Conservation (phyloP, 2,113 vertebrate genomes). For the Thunnus maccoyii region DNA sequence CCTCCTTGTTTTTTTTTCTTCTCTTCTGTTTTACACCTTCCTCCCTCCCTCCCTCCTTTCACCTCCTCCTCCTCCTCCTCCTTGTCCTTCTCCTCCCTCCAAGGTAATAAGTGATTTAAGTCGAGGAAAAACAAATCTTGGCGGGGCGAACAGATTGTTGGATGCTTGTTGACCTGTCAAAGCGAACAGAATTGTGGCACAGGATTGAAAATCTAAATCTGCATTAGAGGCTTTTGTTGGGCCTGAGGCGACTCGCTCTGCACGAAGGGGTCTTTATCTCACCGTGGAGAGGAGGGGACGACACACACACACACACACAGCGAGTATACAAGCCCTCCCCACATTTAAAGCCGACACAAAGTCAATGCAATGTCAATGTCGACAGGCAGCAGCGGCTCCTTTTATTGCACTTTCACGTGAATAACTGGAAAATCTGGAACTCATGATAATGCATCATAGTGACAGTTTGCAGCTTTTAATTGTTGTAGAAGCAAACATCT, state of each 20-base stretch:
- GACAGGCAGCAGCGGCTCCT: too few species aligned
- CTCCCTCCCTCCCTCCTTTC: slow-evolving; percentile 9
- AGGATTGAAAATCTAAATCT: slow-evolving; percentile 85
- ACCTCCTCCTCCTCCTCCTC: slow-evolving; percentile 27
- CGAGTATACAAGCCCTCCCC: slow-evolving; percentile 8
- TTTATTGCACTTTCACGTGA: too few species aligned
- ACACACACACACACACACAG: slow-evolving; percentile 35
- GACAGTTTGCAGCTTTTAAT: too few species aligned
- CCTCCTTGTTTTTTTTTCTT: neutral
- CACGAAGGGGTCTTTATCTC: slow-evolving; percentile 77
- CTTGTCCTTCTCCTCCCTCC: slow-evolving; percentile 14
- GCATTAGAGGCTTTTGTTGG: slow-evolving; percentile 83
- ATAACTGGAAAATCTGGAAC: too few species aligned
- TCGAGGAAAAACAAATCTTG: slow-evolving; percentile 64
- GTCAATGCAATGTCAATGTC: too few species aligned
- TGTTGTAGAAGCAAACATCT: too few species aligned
- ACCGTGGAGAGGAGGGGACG: slow-evolving; percentile 24
- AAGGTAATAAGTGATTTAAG: slow-evolving; percentile 61
- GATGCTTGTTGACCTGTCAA: slow-evolving; percentile 80
- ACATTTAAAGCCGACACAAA: slow-evolving; percentile 24
- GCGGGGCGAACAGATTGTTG: slow-evolving; percentile 78
- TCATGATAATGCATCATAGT: too few species aligned
- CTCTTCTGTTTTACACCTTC: neutral
- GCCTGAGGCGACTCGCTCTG: slow-evolving; percentile 67
- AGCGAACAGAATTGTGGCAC: slow-evolving; percentile 71